Conservation (phyloP, 1,140 invertebrate species). For the Bombus waltoni region DNA sequence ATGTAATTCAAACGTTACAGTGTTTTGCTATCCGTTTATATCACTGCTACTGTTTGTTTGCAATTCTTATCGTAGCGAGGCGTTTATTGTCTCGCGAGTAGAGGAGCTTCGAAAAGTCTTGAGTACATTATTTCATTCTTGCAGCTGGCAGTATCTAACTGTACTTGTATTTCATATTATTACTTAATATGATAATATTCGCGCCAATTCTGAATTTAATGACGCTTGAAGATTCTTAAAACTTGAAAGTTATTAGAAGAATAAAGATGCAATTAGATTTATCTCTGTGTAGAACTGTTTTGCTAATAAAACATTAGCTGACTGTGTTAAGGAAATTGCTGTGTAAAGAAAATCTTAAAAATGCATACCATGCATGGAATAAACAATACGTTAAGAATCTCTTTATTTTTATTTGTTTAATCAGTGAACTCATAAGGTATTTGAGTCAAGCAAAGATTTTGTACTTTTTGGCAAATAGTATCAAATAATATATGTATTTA, state of each 20-base stretch:
- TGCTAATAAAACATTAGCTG: neutral
- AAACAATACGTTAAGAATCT: neutral
- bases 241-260: neutral
- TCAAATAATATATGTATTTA: neutral
- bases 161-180: neutral
- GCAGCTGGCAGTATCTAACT: neutral
- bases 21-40: neutral
- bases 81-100: no score
- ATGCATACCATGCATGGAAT: neutral
- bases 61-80: neutral
- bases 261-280: neutral
- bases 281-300: neutral
- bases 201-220: neutral
- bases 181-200: neutral
- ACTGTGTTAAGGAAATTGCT: neutral
- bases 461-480: no score
- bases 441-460: neutral
- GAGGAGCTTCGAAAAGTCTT: neutral
- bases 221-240: neutral
- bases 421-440: neutral
- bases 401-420: neutral
- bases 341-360: neutral
- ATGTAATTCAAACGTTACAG: neutral
- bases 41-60: slow-evolving; percentile 4
- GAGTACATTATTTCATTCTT: neutral